Conservation (phyloP, 2,888 invertebrate genomes). For the Phyllotreta cruciferae region DNA sequence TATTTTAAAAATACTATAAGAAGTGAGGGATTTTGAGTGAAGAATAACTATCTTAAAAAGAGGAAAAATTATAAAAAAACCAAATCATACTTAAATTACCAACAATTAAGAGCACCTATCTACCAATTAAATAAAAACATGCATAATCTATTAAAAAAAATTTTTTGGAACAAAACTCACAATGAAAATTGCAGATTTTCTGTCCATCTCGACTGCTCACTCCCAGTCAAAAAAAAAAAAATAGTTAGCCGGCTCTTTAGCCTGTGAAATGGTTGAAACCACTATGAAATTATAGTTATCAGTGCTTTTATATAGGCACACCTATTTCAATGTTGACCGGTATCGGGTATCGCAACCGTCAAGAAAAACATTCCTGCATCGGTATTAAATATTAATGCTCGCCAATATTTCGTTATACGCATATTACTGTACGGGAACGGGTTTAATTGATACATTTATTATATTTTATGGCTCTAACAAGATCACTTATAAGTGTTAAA, state of each 20-base stretch:
- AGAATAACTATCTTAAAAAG: not conserved
- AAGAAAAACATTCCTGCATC: slow-evolving; percentile 52
- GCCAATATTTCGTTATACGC: slow-evolving; percentile 32
- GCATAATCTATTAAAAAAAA: not conserved
- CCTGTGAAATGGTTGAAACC: slow-evolving; percentile 15
- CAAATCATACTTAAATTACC: too few species aligned
- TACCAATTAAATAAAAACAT: not conserved
- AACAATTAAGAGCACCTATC: not conserved
- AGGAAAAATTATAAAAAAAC: not conserved
- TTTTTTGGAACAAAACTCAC: slow-evolving; percentile 21
- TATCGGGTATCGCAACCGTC: slow-evolving; percentile 46
- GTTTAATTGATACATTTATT: slow-evolving; percentile 48
- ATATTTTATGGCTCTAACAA: slow-evolving; percentile 45
- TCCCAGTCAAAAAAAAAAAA: slow-evolving; percentile 7
- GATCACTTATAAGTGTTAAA: slow-evolving; percentile 34
- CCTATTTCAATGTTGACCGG: slow-evolving; percentile 55
- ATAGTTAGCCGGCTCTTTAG: slow-evolving; percentile 9
- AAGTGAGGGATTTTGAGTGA: not conserved
- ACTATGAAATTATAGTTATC: slow-evolving; percentile 34
- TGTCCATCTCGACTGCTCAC: slow-evolving; percentile 19
- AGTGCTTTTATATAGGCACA: slow-evolving; percentile 51
- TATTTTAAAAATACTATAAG: too few species aligned
- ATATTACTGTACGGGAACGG: slow-evolving; percentile 39
- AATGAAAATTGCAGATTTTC: slow-evolving; percentile 11
- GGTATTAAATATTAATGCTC: slow-evolving; percentile 37